Conservation (phyloP, 2,888 invertebrate species). For the Tryphoninae sp. region DNA sequence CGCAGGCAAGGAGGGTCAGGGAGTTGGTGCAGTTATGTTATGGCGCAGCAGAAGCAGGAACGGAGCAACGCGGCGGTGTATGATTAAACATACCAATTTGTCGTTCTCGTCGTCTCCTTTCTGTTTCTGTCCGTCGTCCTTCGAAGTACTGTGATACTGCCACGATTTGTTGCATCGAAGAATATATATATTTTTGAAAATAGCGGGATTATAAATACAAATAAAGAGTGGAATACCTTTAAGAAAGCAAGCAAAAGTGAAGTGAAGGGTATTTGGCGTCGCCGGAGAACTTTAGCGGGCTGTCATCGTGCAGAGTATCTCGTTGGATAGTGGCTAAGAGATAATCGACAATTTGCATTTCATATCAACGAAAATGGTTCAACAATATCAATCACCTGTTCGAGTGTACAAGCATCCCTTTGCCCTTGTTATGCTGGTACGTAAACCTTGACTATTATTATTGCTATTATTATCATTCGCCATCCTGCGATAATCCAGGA, state of each 20-base stretch:
- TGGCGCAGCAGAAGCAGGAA: slow-evolving; percentile 60
- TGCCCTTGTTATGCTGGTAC: slow-evolving; percentile 97
- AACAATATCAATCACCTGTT: slow-evolving; percentile 96
- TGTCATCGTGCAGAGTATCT: slow-evolving; percentile 8
- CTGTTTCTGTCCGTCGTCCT: slow-evolving; percentile 23
- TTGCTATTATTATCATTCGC: slow-evolving; percentile 46
- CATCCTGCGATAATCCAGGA: neutral
- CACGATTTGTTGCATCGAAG: neutral
- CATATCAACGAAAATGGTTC: slow-evolving; percentile 88
- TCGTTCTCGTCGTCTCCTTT: slow-evolving; percentile 43
- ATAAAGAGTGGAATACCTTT: neutral
- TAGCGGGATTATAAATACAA: slow-evolving; percentile 7
- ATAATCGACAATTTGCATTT: slow-evolving; percentile 14
- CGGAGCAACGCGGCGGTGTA: slow-evolving; percentile 44
- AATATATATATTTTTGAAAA: slow-evolving; percentile 5
- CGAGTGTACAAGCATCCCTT: slow-evolving; percentile 97
- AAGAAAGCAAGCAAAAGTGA: slow-evolving; percentile 4
- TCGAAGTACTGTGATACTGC: neutral
- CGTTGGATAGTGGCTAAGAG: neutral
- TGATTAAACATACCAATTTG: slow-evolving; percentile 35
- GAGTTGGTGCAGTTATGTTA: slow-evolving; percentile 49
- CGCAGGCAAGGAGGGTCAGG: neutral
- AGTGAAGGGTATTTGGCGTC: slow-evolving; percentile 2
- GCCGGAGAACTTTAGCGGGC: neutral
- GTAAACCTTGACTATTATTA: slow-evolving; percentile 79